phyloP scores from a whole-genome alignment of 2,113 vertebrate genomes.

The Tetrao urogallus region DNA sequence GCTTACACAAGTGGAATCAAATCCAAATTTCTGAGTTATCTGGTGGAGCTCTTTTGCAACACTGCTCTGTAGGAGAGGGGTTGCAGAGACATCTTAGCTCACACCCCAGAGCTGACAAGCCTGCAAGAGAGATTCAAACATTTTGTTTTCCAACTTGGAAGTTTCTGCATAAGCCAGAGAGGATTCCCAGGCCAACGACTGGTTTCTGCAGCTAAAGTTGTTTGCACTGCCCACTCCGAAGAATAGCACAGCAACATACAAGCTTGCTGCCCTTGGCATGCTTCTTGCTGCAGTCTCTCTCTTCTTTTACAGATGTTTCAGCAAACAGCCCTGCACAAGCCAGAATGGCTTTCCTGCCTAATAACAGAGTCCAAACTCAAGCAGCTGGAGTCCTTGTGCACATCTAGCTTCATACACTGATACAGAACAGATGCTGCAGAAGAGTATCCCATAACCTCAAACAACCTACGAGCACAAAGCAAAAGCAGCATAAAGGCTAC shows the following conservation, averaged over 20 bases:
- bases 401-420: accelerated
- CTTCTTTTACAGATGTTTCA: neutral
- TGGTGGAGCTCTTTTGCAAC: neutral
- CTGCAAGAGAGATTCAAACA: neutral
- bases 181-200: neutral
- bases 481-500: neutral
- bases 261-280: neutral
- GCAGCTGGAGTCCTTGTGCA: neutral
- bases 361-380: neutral
- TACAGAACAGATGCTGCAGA: neutral
- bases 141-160: neutral
- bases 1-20: conserved; percentile 26
- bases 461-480: neutral
- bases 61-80: neutral
- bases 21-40: neutral
- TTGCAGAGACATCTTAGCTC: neutral
- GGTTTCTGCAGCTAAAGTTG: neutral
- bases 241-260: neutral
- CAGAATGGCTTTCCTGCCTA: neutral
- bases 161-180: neutral
- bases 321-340: accelerated
- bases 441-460: neutral
- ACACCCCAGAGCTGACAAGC: neutral
- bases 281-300: neutral
- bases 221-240: neutral